A percentile compares a stretch with the other conserved stretches of the same genome.
phyloP scores from a whole-genome alignment of 2,113 vertebrate species.

The Gambusia affinis region DNA sequence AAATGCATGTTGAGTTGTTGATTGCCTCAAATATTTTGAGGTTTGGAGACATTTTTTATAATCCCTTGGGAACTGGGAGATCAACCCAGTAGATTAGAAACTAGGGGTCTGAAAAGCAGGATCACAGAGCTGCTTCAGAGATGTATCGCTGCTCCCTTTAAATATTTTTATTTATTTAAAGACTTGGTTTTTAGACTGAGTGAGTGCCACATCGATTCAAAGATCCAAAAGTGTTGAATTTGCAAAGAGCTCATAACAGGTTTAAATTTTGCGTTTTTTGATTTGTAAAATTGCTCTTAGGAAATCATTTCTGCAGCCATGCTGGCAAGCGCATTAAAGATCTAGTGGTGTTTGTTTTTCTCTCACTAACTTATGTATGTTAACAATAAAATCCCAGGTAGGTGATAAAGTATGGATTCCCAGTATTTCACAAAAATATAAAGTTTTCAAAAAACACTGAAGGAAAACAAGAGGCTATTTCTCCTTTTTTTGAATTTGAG shows the following conservation, averaged over 20 bases:
- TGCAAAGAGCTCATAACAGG: conserved; percentile 38
- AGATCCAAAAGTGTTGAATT: conserved; percentile 55
- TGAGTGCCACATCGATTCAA: conserved; percentile 47
- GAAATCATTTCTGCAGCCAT: conserved; percentile 43
- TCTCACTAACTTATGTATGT: background rate
- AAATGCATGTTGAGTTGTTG: conserved; percentile 79
- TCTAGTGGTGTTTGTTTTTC: background rate
- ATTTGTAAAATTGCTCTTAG: conserved; percentile 25
- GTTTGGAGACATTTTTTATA: conserved; percentile 74
- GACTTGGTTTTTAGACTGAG: conserved; percentile 30
- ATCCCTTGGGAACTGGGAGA: conserved; percentile 72
- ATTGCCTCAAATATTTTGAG: conserved; percentile 80
- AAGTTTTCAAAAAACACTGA: background rate
- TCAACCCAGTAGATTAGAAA: conserved; percentile 77
- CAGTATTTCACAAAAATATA: background rate
- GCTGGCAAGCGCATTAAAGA: conserved; percentile 14
- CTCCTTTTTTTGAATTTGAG: background rate
- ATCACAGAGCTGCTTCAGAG: conserved; percentile 53
- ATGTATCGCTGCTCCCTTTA: conserved; percentile 47
- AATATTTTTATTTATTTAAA: conserved; percentile 12
- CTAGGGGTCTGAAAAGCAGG: conserved; percentile 64
- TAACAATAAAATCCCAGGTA: background rate
- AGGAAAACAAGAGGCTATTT: background rate
- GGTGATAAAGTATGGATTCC: background rate
- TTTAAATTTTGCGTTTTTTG: conserved; percentile 32